Percentiles rank a stretch among this genome's conserved stretches.
Evolutionary conservation across 2,113 vertebrate genomes (phyloP).

Genomic region (Drymodes brunneopygia): DNA sequence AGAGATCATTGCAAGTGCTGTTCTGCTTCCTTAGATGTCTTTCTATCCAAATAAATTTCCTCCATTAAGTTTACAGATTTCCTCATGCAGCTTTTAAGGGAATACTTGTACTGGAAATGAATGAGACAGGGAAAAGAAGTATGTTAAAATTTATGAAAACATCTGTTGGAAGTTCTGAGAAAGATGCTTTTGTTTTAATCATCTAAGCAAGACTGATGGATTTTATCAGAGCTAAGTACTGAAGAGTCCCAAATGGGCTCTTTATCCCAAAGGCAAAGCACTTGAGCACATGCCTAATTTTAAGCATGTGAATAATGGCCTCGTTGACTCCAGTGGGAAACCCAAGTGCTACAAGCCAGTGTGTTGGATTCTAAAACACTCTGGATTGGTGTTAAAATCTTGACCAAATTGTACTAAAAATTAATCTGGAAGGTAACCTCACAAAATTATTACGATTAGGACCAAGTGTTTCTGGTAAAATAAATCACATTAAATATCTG

Average conservation of each 20-base stretch:
- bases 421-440: rapidly evolving
- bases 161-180: constrained; percentile 55
- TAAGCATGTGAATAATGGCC: constrained; percentile 40
- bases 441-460: not conserved
- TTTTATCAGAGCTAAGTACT: constrained; percentile 49
- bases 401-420: not conserved
- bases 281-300: constrained; percentile 48
- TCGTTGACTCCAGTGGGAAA: not conserved
- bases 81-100: constrained; percentile 47
- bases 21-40: constrained; percentile 26
- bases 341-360: not conserved
- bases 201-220: constrained; percentile 40
- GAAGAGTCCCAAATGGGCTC: constrained; percentile 22
- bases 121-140: constrained; percentile 24
- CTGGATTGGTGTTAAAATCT: not conserved
- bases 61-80: constrained; percentile 46
- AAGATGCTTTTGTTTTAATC: constrained; percentile 61
- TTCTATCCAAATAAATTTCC: constrained; percentile 50
- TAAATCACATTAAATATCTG: not conserved
- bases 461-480: not conserved
- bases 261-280: constrained; percentile 42
- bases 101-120: constrained; percentile 47
- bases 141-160: constrained; percentile 58
- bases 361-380: not conserved
- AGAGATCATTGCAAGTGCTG: constrained; percentile 7